These are phyloP conservation scores for Phaethon lepturus DNA, from an alignment of 2,113 vertebrate genomes.

Conservation along the genomic window DNA sequence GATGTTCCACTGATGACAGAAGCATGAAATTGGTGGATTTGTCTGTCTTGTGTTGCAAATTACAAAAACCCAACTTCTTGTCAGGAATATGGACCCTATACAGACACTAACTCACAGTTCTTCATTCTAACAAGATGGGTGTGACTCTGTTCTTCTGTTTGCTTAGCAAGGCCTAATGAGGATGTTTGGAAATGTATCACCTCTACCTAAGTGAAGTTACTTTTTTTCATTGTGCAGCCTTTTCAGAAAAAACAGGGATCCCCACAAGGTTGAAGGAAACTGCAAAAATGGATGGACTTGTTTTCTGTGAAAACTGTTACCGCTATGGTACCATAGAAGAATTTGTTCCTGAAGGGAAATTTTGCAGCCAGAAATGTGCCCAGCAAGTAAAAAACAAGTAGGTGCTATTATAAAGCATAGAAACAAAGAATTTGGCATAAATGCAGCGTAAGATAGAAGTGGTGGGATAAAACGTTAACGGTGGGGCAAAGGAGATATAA, in stretches of 20 bases:
- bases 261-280: slow-evolving; percentile 78
- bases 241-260: slow-evolving; percentile 78
- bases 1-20: background rate
- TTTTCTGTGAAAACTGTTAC: slow-evolving; percentile 85
- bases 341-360: slow-evolving; percentile 81
- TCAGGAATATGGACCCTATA: background rate
- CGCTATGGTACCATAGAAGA: slow-evolving; percentile 80
- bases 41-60: background rate
- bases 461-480: background rate
- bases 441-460: background rate
- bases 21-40: background rate
- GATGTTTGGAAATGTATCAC: background rate
- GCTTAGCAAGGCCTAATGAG: background rate
- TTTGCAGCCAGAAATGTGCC: slow-evolving; percentile 84
- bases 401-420: slow-evolving; percentile 52
- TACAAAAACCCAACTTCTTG: background rate
- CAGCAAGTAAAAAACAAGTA: slow-evolving; percentile 84
- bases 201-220: background rate
- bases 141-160: background rate
- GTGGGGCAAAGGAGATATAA: background rate
- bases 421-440: background rate
- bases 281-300: slow-evolving; percentile 76
- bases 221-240: slow-evolving; percentile 70
- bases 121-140: background rate
- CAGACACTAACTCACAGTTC: background rate